Evolutionary conservation across 2,797 vertebrate species (phyloP), one percentile per base, ranked within the genome.

Genomic region (Macropodus opercularis): DNA sequence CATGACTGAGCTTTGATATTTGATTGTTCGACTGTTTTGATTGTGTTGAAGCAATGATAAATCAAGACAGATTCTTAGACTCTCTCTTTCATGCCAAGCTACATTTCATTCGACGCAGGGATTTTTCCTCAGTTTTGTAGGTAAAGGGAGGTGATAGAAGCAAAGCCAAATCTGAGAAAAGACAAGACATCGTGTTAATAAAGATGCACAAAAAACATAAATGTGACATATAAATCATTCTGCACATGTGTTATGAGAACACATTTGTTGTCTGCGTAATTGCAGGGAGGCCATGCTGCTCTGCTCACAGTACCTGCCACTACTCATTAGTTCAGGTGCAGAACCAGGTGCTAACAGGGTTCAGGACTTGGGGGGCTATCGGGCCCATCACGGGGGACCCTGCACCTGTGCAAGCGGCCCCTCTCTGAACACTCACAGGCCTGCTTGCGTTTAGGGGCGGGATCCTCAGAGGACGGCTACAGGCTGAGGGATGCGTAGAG

Each of bases 311-410:
- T 92, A 92, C 89, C 94, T 95, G 95, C 94, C 95, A 94, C 87
- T 91, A 85, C 85, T 77, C 87, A 93, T 96, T 96, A 96, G 83
- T 95, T 95, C 91, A 92, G 91, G 88, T 85, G 89, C 85, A 88
- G 89, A 80, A 91, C 85, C 89, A 91, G 91, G 86, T 84, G 44
- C 87, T 63, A 26, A 84, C 35, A 72, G 69, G 87, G 91, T 87
- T 80, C 84, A 51, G 62, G 84, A 89, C 90, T 91, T 50, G 77
- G 86, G 77, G 77, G 84, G 77, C 60, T 81, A 89, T 86, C 72
- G 69, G 67, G 72, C 80, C 55, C 54, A 23, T 51, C 83, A 55
- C 81, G 35, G 23, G 88, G 89, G 80, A 86, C 85, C 62, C 38
- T 62, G 90, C 94, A 96, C 95, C 95, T 95, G 95, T 93, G 91